Evolutionary conservation across 1,140 invertebrate genomes (phyloP).

Genomic region (Wiebesia pumilae): DNA sequence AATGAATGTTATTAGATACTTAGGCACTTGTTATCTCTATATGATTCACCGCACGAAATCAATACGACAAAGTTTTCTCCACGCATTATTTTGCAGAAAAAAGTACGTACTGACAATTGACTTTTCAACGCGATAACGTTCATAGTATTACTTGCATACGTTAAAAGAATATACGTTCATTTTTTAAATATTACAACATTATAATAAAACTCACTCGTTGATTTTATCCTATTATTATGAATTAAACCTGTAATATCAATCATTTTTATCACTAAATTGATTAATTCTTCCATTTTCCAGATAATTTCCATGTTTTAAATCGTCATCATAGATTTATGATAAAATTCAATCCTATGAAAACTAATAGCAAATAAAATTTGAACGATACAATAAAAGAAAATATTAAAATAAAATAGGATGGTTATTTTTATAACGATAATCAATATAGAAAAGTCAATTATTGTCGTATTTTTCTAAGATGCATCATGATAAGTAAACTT

Average conservation of each 20-base stretch:
- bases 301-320: too few species aligned
- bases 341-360: too few species aligned
- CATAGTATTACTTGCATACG: neutral
- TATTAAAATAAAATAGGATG: neutral
- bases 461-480: neutral
- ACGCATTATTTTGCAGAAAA: neutral
- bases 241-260: neutral
- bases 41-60: constrained; percentile 64
- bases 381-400: neutral
- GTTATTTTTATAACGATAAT: neutral
- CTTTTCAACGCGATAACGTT: neutral
- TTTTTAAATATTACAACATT: too few species aligned
- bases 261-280: neutral
- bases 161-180: too few species aligned
- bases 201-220: too few species aligned
- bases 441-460: constrained; percentile 1
- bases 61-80: constrained; percentile 38
- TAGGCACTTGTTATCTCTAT: constrained; percentile 75
- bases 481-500: neutral
- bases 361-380: too few species aligned
- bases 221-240: too few species aligned
- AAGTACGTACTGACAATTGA: neutral
- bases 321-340: too few species aligned
- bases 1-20: constrained; percentile 74
- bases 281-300: neutral